A percentile compares a stretch with the other conserved stretches of the same genome.
These are phyloP conservation scores for Clunio marinus DNA, from an alignment of 2,888 invertebrate genomes.

Conservation along the genomic window DNA sequence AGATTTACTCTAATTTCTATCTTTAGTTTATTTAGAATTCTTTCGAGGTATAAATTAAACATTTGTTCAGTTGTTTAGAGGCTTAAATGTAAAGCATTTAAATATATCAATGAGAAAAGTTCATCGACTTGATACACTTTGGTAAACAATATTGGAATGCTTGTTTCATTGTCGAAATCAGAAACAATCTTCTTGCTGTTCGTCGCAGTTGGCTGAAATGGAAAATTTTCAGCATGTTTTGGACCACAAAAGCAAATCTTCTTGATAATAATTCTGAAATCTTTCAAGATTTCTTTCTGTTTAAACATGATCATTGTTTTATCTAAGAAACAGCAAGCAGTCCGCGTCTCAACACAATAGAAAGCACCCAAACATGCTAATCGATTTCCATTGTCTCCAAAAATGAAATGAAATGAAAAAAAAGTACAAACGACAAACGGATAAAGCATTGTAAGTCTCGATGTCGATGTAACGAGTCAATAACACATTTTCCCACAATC, in stretches of 20 bases:
- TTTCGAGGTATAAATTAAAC: neutral
- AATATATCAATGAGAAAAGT: too few relatives aligned
- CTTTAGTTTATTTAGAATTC: neutral
- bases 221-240: conserved; percentile 14
- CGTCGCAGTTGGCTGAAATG: conserved; percentile 4
- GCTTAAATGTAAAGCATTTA: neutral
- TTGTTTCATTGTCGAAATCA: too few relatives aligned
- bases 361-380: conserved; percentile 35
- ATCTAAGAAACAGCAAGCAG: conserved; percentile 37
- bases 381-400: conserved; percentile 39
- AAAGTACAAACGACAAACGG: neutral
- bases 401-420: neutral
- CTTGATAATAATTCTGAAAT: conserved; percentile 13
- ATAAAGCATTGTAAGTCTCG: conserved; percentile 14
- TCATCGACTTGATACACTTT: conserved; percentile 23
- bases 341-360: conserved; percentile 28
- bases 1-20: conserved; percentile 34
- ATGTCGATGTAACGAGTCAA: conserved; percentile 39
- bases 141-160: conserved; percentile 7
- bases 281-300: neutral
- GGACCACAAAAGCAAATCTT: neutral
- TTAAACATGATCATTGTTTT: conserved; percentile 38
- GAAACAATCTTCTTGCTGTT: conserved; percentile 2
- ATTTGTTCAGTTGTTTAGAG: neutral
- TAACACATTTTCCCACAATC: conserved; percentile 35